These are phyloP conservation scores for Drosophila maculinotata DNA, from an alignment of 2,888 invertebrate genomes.

Conservation along the genomic window DNA sequence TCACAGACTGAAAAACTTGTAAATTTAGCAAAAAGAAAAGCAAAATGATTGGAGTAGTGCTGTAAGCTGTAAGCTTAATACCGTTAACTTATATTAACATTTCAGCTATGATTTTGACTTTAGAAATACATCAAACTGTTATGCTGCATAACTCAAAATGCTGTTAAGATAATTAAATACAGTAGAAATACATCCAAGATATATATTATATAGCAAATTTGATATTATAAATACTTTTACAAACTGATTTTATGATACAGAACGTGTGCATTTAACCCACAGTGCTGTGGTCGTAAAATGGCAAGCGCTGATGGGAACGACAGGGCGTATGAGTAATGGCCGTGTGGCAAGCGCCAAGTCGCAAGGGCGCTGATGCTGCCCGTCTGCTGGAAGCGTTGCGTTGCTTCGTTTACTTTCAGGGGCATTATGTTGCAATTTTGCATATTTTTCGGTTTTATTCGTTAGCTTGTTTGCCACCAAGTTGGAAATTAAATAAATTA, in stretches of 20 bases:
- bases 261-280: conserved; percentile 7
- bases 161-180: too few relatives aligned
- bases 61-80: background rate
- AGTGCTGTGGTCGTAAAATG: conserved; percentile 6
- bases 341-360: conserved; percentile 22
- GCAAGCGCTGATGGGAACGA: conserved; percentile 24
- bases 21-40: background rate
- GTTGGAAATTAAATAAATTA: conserved; percentile 43
- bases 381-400: conserved; percentile 21
- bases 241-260: background rate
- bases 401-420: conserved; percentile 52
- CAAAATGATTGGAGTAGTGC: background rate
- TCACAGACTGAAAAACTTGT: too few relatives aligned
- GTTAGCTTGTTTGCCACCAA: conserved; percentile 22
- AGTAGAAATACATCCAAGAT: too few relatives aligned
- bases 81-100: background rate
- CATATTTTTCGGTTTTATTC: conserved; percentile 7
- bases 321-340: conserved; percentile 54
- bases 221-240: background rate
- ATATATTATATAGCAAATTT: too few relatives aligned
- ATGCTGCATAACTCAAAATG: background rate
- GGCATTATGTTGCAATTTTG: conserved; percentile 26
- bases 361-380: conserved; percentile 13
- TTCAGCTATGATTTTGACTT: background rate
- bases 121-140: background rate